Evolutionary conservation across 1,140 invertebrate species (phyloP), one percentile per base, ranked within the genome.

Genomic region (Drosophila jambulina): DNA sequence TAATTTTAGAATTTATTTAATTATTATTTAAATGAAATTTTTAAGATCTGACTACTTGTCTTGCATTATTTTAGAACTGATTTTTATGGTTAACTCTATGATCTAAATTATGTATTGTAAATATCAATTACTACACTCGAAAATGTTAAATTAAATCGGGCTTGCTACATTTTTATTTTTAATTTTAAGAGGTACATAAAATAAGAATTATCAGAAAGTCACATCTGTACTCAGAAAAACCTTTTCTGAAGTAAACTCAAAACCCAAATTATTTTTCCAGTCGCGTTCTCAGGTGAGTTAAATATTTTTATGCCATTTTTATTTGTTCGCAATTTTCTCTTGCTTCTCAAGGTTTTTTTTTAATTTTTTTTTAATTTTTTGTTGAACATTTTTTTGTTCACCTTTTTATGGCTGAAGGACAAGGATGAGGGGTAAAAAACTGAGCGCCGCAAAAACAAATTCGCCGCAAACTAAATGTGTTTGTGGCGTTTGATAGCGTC

Each of bases 401-500:
- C 75, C 69, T 82, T 78, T 80, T 82, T 75, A 78, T 78, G 23
- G 75, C 60, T 36, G 29, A 7, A 36, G 27, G 17, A 51, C 29
- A 9, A 27, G 46, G 9, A 4, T 48, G 46, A 10, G 6, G 62
- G 12, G 17, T 19, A 34, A n/a, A 34, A 63, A 38, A 56, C 45
- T 51, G 53, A 56, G 60, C 46, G 64, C 63, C 46, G 80, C 65
- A 83, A 84, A 76, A 84, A 77, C 53, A 80, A 84, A 84, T 80
- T 84, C 71, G 61, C 81, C 81, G 54, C 81, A 84, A 84, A 84
- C 81, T 84, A 84, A 84, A 80, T 80, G 82, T 84, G 82, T 74
- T 84, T 84, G 82, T 74, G 82, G 82, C 64, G 54, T 58, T 82
- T 82, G 80, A 78, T 82, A 82, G 80, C 71, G 70, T 68, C 80